Base-by-base conservation (phyloP, 2,888 invertebrate species). In the Tryphoninae sp. region DNA sequence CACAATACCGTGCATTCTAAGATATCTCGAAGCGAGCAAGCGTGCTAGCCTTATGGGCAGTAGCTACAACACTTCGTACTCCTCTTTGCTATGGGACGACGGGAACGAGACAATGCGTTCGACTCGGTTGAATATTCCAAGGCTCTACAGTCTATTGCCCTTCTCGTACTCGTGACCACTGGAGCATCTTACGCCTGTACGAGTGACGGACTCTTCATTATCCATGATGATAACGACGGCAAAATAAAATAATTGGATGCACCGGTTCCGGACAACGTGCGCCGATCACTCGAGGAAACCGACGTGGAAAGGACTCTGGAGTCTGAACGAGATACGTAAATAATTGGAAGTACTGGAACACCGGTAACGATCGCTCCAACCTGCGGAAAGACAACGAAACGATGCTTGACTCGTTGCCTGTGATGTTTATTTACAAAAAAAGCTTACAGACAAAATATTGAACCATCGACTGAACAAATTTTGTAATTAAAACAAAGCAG, bases 131-230 rank as follows among this genome's bases (percentile, higher is more conserved):
- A 82, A 82, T 82, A 82, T 82, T 79, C 76, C 76, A 79, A 82
- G 68, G 68, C 69, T 78, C 78, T 58, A 79, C 79, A 79, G 79
- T 82, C 82, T 82, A 82, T 82, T 77, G 79, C 82, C 64, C 67
- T 65, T 68, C 51, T 45, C 45, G 77, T 71, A 65, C 51, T 51
- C 58, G 64, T 58, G 74, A 74, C 67, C 75, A 71, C 62, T 65
- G 61, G 68, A 68, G 68, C 73, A 33, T 33, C 33, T n/a, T 69
- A 55, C 9, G 33, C n/a, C 45, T 22, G 59, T 68, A 55, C 53
- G 13, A 68, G 53, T 55, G 19, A 19, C 55, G 19, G 49, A 76
- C 76, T 71, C 73, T 81, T 81, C 68, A 81, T 81, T 78, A 81
- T 55, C 71, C 33, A 49, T 9, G 59, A 58, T 64, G 67, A 64